Evolutionary conservation across 2,797 vertebrate species (phyloP).

Genomic region (Austrolebias charrua): DNA sequence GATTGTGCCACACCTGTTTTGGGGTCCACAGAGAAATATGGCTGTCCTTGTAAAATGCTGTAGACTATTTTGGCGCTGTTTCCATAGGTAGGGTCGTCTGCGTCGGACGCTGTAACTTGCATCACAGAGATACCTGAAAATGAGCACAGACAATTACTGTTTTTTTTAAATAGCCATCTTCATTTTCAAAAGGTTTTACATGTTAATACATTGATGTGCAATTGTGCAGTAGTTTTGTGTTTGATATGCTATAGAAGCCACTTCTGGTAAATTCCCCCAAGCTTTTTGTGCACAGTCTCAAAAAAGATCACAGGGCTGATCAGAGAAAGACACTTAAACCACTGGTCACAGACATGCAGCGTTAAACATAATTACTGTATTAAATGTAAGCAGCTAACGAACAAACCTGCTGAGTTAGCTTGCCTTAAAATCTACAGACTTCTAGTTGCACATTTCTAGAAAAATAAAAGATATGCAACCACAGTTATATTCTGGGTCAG

Average conservation of each 20-base stretch:
- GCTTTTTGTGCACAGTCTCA: not conserved
- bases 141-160: constrained; percentile 47
- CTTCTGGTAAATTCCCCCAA: not conserved
- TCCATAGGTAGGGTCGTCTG: constrained; percentile 96
- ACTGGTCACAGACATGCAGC: not conserved
- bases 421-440: not conserved
- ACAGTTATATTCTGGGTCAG: not conserved
- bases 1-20: constrained; percentile 86
- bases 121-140: constrained; percentile 92
- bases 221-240: not conserved
- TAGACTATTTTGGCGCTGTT: constrained; percentile 97
- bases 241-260: constrained; percentile 18
- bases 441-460: not conserved
- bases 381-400: not conserved
- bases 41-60: constrained; percentile 97
- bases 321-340: not conserved
- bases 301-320: not conserved
- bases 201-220: not conserved
- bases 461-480: not conserved
- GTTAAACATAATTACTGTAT: not conserved
- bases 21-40: constrained; percentile 98
- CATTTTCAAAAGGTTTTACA: not conserved
- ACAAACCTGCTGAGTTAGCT: not conserved
- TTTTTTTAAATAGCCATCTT: not conserved
- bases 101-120: constrained; percentile 95